Percentiles rank a stretch among this genome's conserved stretches.
Conservation (phyloP, 2,888 invertebrate species). For the Leucophenga maculata region DNA sequence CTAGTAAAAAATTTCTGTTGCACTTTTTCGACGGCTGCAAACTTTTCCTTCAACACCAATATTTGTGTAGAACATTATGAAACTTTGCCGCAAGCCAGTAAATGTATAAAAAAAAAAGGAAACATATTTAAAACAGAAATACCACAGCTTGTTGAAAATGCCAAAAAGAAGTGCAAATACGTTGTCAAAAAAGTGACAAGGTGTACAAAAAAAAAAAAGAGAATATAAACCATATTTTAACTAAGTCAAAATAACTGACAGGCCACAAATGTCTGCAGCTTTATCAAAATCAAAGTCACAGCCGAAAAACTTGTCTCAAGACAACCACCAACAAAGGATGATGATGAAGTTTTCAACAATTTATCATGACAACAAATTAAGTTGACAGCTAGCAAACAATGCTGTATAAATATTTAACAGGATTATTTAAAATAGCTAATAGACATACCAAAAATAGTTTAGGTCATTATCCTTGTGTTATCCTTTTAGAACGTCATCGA, state of each 20-base stretch:
- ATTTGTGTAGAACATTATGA: slow-evolving; percentile 27
- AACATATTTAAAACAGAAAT: background rate
- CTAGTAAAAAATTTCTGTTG: slow-evolving; percentile 3
- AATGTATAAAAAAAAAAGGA: background rate
- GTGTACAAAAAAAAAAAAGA: background rate
- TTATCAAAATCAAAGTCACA: background rate
- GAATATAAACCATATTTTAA: background rate
- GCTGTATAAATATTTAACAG: slow-evolving; percentile 10
- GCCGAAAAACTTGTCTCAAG: background rate
- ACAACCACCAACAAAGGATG: no score
- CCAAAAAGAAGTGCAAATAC: background rate
- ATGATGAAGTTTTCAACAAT: no score
- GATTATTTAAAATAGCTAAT: background rate
- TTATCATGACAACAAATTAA: background rate
- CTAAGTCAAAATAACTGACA: slow-evolving; percentile 14
- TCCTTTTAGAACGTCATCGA: slow-evolving; percentile 63
- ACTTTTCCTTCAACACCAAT: background rate
- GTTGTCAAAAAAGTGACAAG: slow-evolving; percentile 3
- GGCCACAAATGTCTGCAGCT: slow-evolving; percentile 12
- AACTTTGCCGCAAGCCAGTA: slow-evolving; percentile 38
- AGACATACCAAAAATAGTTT: slow-evolving; percentile 46
- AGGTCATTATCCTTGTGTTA: slow-evolving; percentile 63
- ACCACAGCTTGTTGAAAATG: no score
- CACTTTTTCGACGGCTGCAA: no score
- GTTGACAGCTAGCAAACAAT: background rate